Percentiles rank a stretch among this genome's conserved stretches.
These are phyloP conservation scores for Arctocebus calabarensis DNA, from an alignment of 2,797 vertebrate species.

Conservation along the genomic window DNA sequence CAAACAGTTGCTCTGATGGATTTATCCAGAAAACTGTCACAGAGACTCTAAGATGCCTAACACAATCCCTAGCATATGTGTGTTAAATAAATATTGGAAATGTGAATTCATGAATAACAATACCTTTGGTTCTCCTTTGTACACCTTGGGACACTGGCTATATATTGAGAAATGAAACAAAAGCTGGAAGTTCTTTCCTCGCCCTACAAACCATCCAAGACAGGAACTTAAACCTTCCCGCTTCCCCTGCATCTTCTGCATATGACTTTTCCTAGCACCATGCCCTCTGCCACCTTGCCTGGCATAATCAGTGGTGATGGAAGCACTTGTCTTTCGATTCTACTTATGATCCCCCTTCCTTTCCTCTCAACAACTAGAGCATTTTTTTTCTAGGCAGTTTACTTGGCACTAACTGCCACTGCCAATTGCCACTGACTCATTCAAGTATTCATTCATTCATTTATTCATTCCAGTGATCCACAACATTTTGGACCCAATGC, in stretches of 20 bases:
- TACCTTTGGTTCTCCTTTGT: not conserved
- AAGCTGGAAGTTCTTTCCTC: not conserved
- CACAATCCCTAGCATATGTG: not conserved
- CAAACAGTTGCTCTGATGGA: not conserved
- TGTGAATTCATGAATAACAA: not conserved
- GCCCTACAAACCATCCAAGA: not conserved
- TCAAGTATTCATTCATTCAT: not conserved
- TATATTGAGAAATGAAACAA: not conserved
- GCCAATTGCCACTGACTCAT: not conserved
- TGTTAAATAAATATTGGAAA: not conserved
- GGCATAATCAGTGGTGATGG: not conserved
- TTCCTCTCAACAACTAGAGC: not conserved
- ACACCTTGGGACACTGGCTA: not conserved
- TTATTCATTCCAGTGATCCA: not conserved
- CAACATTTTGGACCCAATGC: not conserved
- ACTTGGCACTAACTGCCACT: not conserved
- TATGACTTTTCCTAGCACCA: not conserved
- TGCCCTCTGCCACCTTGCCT: too few relatives aligned
- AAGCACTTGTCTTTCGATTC: not conserved
- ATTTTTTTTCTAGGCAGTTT: not conserved
- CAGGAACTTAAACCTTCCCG: not conserved
- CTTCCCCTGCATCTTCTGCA: not conserved
- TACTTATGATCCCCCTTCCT: not conserved
- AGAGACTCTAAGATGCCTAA: not conserved
- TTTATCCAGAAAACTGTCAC: not conserved